A percentile compares a stretch with the other conserved stretches of the same genome.
Conservation (phyloP, 2,113 vertebrate genomes). For the Labrus mixtus region DNA sequence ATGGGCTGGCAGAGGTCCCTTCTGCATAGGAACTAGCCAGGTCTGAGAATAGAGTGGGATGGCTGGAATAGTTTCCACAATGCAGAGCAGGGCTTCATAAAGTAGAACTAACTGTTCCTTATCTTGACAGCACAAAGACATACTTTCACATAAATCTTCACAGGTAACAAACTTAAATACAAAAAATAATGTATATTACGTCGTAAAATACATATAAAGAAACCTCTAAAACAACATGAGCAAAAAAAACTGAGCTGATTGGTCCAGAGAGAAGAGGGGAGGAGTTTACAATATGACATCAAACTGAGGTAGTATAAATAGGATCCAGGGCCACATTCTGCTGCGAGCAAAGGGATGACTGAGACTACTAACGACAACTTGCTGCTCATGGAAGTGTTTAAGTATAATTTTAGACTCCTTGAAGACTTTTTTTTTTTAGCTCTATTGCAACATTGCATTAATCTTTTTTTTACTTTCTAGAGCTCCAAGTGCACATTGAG, state of each 20-base stretch:
- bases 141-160: neutral
- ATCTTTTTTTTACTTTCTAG: slow-evolving; percentile 17
- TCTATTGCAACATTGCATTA: neutral
- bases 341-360: slow-evolving; percentile 18
- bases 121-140: neutral
- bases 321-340: neutral
- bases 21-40: slow-evolving; percentile 27
- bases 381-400: slow-evolving; percentile 22
- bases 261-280: slow-evolving; percentile 51
- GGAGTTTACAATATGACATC: slow-evolving; percentile 33
- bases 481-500: slow-evolving; percentile 1
- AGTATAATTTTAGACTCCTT: slow-evolving; percentile 17
- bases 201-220: neutral
- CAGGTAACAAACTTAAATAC: neutral
- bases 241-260: slow-evolving; percentile 32
- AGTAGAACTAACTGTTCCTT: neutral
- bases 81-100: slow-evolving; percentile 20
- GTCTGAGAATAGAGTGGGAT: slow-evolving; percentile 61
- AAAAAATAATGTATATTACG: too few species aligned
- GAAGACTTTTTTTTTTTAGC: neutral
- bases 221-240: neutral
- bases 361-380: slow-evolving; percentile 5
- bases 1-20: slow-evolving; percentile 10
- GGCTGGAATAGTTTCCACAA: slow-evolving; percentile 60
- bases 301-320: slow-evolving; percentile 63